Base-by-base conservation (phyloP, 2,888 invertebrate species). In the Drosophila meridionalis region DNA sequence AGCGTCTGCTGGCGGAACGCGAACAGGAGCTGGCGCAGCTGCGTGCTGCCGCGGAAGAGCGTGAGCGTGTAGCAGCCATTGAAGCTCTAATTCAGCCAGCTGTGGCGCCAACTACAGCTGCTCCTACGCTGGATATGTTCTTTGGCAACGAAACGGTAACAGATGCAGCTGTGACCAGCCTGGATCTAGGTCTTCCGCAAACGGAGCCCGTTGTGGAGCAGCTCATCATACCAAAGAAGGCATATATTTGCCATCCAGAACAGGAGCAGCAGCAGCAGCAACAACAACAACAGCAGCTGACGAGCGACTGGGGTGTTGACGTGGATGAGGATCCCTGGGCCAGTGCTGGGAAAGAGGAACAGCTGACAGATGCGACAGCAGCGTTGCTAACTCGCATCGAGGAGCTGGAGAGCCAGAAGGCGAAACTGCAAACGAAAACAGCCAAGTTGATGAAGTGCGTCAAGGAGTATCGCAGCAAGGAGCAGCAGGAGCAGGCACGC, bases 401-500 rank as follows among this genome's bases (percentile, higher is more conserved):
- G 36, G 94, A 94, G 63, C 93, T 96, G 6, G 94, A 95, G 81
- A 91, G 94, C 63, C 96, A 96, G 80, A 94, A 96, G 9, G 94
- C 95, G 75, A 93, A 95, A 36, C 93, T 95, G 70, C 96, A 96
- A 91, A 93, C 95, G 0, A 97, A 97, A 91, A 95, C 96, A 38
- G 95, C 95, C 2, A 98, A 97, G 93, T 94, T 97, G 77, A 94
- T 98, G 81, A 96, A 96, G 86, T 98, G 97, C 92, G 93, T 98
- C 50, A 98, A 97, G 92, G 96, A 97, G 90, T 95, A 97, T 63
- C 98, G 98, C 92, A 93, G 93, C 3, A 95, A 92, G 56, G 78
- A 82, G 26, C 74, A 66, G 20, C 80, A 50, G 47, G 57, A 52
- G 48, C 68, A 68, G 28, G 63, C 45, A 3, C 56, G 63, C 30